Evolutionary conservation across 2,888 invertebrate species (phyloP).

Genomic region (Dendrolimus houi): DNA sequence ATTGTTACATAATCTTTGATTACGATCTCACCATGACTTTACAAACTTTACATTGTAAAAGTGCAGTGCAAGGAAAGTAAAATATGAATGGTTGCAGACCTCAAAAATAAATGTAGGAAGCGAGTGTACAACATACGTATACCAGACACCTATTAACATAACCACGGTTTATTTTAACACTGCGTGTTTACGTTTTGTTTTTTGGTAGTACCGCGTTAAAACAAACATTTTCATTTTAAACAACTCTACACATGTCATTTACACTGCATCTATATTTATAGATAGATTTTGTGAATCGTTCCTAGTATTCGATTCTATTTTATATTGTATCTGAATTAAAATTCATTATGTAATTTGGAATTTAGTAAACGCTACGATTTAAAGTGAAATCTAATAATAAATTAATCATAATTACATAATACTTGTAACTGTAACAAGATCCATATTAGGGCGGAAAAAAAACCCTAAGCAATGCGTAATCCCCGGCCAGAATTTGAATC

Average conservation of each 20-base stretch:
- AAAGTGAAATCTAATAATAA: too few species aligned
- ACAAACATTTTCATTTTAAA: not conserved
- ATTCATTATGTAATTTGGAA: too few species aligned
- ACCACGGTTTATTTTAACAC: not conserved
- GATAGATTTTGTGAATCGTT: not conserved
- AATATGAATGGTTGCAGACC: not conserved
- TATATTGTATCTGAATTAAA: too few species aligned
- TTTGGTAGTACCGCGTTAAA: not conserved
- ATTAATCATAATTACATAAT: too few species aligned
- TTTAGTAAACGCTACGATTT: too few species aligned
- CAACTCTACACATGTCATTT: not conserved
- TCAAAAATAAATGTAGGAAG: not conserved
- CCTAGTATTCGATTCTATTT: not conserved
- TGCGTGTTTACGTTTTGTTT: not conserved
- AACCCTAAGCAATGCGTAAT: too few species aligned
- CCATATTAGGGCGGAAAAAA: too few species aligned
- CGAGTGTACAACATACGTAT: not conserved
- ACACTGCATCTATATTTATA: not conserved
- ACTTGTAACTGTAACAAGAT: too few species aligned
- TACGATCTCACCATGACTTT: conserved; percentile 1
- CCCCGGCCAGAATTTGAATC: too few species aligned
- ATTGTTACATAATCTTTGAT: not conserved
- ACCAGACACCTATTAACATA: not conserved
- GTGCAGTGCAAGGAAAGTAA: not conserved
- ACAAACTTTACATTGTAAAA: conserved; percentile 9